Conservation (phyloP, 2,888 invertebrate genomes). For the Leptinotarsa rubiginosa region DNA sequence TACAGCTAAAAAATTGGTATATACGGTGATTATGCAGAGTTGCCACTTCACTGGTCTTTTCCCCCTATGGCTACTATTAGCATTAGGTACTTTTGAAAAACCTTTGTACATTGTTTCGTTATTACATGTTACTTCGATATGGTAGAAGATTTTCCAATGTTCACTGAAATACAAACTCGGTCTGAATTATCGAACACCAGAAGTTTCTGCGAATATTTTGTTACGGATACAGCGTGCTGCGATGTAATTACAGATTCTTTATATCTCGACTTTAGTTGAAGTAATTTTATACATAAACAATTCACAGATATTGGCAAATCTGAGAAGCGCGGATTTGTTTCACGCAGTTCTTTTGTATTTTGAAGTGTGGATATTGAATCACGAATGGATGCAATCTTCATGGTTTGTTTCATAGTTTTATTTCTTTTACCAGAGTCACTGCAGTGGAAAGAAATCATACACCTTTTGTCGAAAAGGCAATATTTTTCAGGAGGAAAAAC, state of each 20-base stretch:
- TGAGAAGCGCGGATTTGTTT: conserved; percentile 3
- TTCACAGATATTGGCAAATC: conserved; percentile 6
- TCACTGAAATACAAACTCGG: background rate
- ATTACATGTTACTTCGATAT: background rate
- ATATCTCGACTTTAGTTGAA: background rate
- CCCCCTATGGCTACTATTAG: too few relatives aligned
- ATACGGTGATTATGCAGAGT: too few relatives aligned
- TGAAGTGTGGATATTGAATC: conserved; percentile 9
- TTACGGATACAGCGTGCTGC: background rate
- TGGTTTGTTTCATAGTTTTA: background rate
- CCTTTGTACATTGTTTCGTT: too few relatives aligned
- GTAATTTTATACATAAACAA: conserved; percentile 12
- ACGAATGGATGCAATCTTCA: background rate
- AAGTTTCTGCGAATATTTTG: conserved; percentile 17
- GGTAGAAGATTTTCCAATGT: background rate
- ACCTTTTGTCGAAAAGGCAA: background rate
- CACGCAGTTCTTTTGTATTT: background rate
- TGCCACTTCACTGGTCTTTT: too few relatives aligned
- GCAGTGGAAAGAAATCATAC: background rate
- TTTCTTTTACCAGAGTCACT: background rate
- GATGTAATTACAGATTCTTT: conserved; percentile 25
- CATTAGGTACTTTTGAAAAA: too few relatives aligned
- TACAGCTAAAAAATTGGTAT: too few relatives aligned
- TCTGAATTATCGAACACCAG: conserved; percentile 1
- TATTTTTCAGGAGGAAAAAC: background rate